Base-by-base conservation (phyloP, 1,140 invertebrate species). In the Tenebrio molitor region DNA sequence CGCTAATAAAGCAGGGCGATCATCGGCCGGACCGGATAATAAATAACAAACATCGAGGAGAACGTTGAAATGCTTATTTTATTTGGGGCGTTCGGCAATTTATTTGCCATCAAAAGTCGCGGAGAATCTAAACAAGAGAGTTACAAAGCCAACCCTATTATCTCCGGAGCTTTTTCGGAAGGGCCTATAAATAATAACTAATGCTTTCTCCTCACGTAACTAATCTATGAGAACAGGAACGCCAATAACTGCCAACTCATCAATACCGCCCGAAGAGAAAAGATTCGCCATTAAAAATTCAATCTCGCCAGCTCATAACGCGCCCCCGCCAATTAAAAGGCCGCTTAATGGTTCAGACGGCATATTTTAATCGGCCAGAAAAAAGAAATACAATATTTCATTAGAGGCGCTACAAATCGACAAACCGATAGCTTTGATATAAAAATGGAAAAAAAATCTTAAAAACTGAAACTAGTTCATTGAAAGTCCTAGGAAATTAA, bases 141-240 rank as follows among this genome's bases (percentile, higher is more conserved):
- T 69, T 74, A 74, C 72, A 74, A 74, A 74, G 73, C 63, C 68
- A 71, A 71, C 46, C 73, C 75, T 74, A 76, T 76, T 74, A 79
- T 76, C 77, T 74, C 74, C 71, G 65, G 65, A 77, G 76, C 74
- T 74, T 77, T 74, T 70, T 74, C 68, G 74, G 72, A 74, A 73
- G 66, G 67, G 23, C 72, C 78, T 75, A 81, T 81, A 81, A 81
- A 81, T 81, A 81, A 80, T 79, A 77, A 77, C 75, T 76, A 78
- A 80, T 75, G 79, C 64, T 81, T 81, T 81, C 79, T 74, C 69
- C 78, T 81, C 79, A 81, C 79, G 79, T 81, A 81, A 81, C 79
- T 80, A 81, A 81, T 81, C 79, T 80, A 80, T 79, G 78, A 81
- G 77, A 75, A 74, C 77, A 75, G 77, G 76, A 78, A 76, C 74